These are phyloP conservation scores for Noctua janthina DNA, from an alignment of 2,888 invertebrate genomes.

Conservation along the genomic window DNA sequence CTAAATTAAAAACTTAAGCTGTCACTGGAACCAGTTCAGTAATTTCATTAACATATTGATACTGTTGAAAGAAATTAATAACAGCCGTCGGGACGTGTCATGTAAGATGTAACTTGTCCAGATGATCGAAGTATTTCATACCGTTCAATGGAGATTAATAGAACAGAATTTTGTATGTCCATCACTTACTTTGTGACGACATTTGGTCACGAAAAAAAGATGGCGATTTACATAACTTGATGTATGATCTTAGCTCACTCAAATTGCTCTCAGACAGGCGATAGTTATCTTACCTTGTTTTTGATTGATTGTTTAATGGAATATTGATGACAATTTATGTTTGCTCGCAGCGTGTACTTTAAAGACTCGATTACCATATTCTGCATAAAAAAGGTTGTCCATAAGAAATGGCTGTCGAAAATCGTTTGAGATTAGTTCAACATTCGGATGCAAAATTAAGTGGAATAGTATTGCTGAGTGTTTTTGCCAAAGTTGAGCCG, in stretches of 20 bases:
- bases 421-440: conserved; percentile 57
- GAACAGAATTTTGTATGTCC: conserved; percentile 66
- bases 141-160: conserved; percentile 70
- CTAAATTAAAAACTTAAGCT: conserved; percentile 48
- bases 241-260: conserved; percentile 63
- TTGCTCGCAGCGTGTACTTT: conserved; percentile 40
- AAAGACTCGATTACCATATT: conserved; percentile 49
- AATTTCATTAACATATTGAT: conserved; percentile 77
- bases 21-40: conserved; percentile 62
- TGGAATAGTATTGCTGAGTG: conserved; percentile 58
- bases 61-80: conserved; percentile 75
- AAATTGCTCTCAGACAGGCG: conserved; percentile 63
- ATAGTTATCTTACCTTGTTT: conserved; percentile 67
- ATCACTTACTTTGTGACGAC: conserved; percentile 68
- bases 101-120: conserved; percentile 67
- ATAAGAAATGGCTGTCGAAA: conserved; percentile 42
- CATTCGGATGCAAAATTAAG: conserved; percentile 69
- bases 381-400: conserved; percentile 36
- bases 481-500: conserved; percentile 62
- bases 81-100: conserved; percentile 62
- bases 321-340: conserved; percentile 62
- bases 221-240: conserved; percentile 69
- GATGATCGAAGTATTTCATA: conserved; percentile 66
- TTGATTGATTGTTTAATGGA: conserved; percentile 69
- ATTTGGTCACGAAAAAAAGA: conserved; percentile 58